Percentiles rank a stretch among this genome's conserved stretches.
Evolutionary conservation across 2,888 invertebrate species (phyloP).

Genomic region (Ectemnius cavifrons): DNA sequence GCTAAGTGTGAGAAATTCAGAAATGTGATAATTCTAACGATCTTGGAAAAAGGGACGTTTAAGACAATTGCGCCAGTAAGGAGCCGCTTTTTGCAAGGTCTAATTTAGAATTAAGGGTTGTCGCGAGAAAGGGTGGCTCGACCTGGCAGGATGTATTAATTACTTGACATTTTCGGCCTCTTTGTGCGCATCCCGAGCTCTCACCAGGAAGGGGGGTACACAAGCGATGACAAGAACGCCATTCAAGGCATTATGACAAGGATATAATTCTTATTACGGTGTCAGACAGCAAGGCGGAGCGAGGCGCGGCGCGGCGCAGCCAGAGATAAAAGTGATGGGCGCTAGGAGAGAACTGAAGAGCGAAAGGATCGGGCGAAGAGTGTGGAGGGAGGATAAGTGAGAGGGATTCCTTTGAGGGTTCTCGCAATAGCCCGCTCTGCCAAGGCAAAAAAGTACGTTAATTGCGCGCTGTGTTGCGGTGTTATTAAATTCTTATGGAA

Average conservation of each 20-base stretch:
- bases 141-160: conserved; percentile 47
- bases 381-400: not conserved
- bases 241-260: conserved; percentile 50
- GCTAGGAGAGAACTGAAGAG: conserved; percentile 10
- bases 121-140: conserved; percentile 27
- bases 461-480: conserved; percentile 75
- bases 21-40: conserved; percentile 18
- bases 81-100: conserved; percentile 22
- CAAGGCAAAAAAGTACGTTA: conserved; percentile 76
- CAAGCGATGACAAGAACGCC: conserved; percentile 14
- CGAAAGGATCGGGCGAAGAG: not conserved
- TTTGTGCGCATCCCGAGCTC: conserved; percentile 20
- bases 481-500: conserved; percentile 78
- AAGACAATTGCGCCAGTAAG: conserved; percentile 20
- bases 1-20: too few relatives aligned
- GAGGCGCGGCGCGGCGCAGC: conserved; percentile 7
- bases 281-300: conserved; percentile 17
- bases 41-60: conserved; percentile 33
- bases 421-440: conserved; percentile 60
- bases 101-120: conserved; percentile 35
- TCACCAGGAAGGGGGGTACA: conserved; percentile 2
- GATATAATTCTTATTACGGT: conserved; percentile 64
- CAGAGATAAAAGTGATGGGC: conserved; percentile 11
- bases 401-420: conserved; percentile 60
- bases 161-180: conserved; percentile 36